phyloP scores from a whole-genome alignment of 1,140 invertebrate species.

The Dermatophagoides farinae region DNA sequence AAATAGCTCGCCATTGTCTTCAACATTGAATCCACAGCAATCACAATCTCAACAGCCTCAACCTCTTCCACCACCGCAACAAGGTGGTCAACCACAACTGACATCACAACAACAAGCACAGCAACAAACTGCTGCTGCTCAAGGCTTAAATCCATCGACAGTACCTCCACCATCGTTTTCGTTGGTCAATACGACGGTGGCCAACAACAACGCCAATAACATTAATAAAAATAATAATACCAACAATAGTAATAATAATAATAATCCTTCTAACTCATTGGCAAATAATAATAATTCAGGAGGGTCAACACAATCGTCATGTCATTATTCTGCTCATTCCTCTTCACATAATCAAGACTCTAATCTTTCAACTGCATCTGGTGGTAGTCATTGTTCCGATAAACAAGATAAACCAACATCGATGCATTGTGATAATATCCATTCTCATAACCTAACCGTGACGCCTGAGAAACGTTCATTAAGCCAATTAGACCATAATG shows the following conservation, averaged over 20 bases:
- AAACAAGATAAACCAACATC: constrained; percentile 38
- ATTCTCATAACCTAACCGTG: constrained; percentile 16
- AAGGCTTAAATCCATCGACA: not conserved
- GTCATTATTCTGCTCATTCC: constrained; percentile 8
- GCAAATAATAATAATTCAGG: constrained; percentile 4
- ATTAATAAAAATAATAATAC: not conserved
- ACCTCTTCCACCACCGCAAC: not conserved
- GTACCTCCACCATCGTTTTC: not conserved
- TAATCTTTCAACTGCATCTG: constrained; percentile 54
- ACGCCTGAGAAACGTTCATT: constrained; percentile 26
- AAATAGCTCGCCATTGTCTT: constrained; percentile 2
- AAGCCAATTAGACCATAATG: constrained; percentile 7
- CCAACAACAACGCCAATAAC: not conserved
- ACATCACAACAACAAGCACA: not conserved
- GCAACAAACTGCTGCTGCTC: not conserved
- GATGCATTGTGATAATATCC: constrained; percentile 12
- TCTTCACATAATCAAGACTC: constrained; percentile 48
- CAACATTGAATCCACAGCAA: not conserved
- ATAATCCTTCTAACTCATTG: not conserved
- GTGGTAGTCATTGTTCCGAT: constrained; percentile 74
- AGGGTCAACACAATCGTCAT: constrained; percentile 4
- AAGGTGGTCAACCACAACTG: not conserved
- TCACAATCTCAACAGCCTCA: not conserved
- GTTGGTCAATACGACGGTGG: not conserved
- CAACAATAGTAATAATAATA: constrained; percentile 6